Conservation (phyloP, 2,888 invertebrate genomes). For the Agonopterix heracliana region DNA sequence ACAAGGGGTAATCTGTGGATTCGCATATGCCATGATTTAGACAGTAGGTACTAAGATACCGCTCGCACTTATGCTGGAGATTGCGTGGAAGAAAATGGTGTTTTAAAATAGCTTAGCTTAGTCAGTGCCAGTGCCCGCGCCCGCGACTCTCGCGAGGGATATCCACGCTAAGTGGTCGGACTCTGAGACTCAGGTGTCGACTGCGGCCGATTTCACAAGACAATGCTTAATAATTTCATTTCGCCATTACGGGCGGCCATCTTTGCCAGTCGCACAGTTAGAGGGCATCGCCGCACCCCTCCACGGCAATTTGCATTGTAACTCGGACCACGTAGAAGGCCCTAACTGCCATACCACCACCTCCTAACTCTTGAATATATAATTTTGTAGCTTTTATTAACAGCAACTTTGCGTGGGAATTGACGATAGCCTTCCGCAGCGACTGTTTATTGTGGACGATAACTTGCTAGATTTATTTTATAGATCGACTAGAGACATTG, state of each 20-base stretch:
- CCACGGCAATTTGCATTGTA: conserved; percentile 75
- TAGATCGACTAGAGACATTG: conserved; percentile 62
- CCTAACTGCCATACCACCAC: conserved; percentile 71
- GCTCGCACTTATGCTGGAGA: too few species aligned
- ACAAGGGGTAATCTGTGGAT: too few species aligned
- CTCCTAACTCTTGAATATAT: conserved; percentile 76
- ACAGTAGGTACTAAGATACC: too few species aligned
- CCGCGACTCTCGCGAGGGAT: conserved; percentile 22
- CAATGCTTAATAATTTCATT: conserved; percentile 77
- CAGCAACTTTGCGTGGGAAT: conserved; percentile 75
- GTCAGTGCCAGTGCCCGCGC: too few species aligned
- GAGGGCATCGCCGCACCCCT: conserved; percentile 73
- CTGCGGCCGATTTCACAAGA: conserved; percentile 75
- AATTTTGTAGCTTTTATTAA: conserved; percentile 76
- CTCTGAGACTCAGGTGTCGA: conserved; percentile 71
- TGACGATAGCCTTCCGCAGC: conserved; percentile 69
- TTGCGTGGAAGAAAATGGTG: too few species aligned
- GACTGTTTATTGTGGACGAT: conserved; percentile 71
- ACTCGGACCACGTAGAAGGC: conserved; percentile 74
- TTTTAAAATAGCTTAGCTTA: too few species aligned
- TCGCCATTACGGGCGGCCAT: conserved; percentile 73
- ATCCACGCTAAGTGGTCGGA: conserved; percentile 51
- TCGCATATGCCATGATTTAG: too few species aligned
- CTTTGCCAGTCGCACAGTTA: conserved; percentile 74
- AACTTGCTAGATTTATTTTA: conserved; percentile 75